Evolutionary conservation across 1,140 invertebrate species (phyloP).

Genomic region (Nautilus pompilius): DNA sequence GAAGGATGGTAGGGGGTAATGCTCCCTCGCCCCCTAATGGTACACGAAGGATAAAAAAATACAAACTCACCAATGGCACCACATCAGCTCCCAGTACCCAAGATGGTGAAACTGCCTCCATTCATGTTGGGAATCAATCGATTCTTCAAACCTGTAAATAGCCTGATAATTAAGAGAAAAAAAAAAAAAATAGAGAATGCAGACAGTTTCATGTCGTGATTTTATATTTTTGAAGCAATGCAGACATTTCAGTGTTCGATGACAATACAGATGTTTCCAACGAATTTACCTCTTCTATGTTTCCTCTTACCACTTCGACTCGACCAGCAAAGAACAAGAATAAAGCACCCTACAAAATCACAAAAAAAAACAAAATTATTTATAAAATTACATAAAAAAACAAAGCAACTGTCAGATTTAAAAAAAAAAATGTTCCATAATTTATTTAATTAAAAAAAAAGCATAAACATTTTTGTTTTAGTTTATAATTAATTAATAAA

Average conservation of each 20-base stretch:
- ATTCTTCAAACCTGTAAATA: constrained; percentile 75
- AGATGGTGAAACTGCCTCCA: constrained; percentile 95
- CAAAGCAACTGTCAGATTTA: no score
- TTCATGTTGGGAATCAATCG: constrained; percentile 77
- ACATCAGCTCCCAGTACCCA: constrained; percentile 94
- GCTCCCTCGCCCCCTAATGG: no score
- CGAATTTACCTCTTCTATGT: constrained; percentile 68
- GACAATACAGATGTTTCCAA: no score
- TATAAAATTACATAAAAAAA: no score
- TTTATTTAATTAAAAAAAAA: not conserved
- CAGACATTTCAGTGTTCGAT: no score
- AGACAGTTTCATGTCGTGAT: no score
- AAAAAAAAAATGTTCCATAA: not conserved
- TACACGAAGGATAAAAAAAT: no score
- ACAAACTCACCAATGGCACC: constrained; percentile 74
- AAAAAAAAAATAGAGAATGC: not conserved
- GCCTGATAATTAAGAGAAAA: constrained; percentile 57
- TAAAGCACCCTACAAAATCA: constrained; percentile 71
- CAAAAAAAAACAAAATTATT: constrained; percentile 10
- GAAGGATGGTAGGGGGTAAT: no score
- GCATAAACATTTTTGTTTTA: not conserved
- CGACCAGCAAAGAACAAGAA: constrained; percentile 89
- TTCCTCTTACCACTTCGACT: constrained; percentile 76
- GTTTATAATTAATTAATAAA: no score
- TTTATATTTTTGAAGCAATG: no score